Evolutionary conservation across 2,113 vertebrate species (phyloP).

Genomic region (Mustela lutreola): DNA sequence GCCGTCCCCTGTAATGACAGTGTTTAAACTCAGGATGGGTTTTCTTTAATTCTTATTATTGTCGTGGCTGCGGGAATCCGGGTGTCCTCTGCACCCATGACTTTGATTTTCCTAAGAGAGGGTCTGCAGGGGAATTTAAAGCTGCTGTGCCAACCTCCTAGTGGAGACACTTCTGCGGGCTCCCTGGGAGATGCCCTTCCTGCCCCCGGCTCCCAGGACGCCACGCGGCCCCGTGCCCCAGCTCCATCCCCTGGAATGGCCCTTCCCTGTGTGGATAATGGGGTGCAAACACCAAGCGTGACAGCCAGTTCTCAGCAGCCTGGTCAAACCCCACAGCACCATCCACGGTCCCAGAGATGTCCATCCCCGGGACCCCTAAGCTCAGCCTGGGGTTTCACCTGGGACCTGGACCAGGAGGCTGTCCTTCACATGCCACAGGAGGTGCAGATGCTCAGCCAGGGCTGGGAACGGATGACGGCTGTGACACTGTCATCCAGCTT

Average conservation of each 20-base stretch:
- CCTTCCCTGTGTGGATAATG: neutral
- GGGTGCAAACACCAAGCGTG: fast-evolving
- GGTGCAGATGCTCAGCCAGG: neutral
- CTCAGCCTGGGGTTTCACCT: neutral
- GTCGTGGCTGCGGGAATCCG: neutral
- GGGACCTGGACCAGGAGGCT: neutral
- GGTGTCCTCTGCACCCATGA: neutral
- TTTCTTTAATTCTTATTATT: neutral
- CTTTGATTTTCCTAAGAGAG: neutral
- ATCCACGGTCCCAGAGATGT: fast-evolving
- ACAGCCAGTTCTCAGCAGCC: fast-evolving
- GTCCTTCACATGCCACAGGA: neutral
- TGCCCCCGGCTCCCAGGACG: fast-evolving
- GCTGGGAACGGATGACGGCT: neutral
- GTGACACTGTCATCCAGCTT: fast-evolving
- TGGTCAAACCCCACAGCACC: fast-evolving
- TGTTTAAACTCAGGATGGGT: neutral
- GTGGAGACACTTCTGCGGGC: fast-evolving
- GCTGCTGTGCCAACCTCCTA: fast-evolving
- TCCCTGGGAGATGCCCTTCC: fast-evolving
- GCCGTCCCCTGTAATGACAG: neutral
- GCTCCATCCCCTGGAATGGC: neutral
- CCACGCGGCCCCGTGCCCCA: fast-evolving
- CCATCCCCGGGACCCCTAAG: fast-evolving
- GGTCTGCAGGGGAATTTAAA: neutral